These are phyloP conservation scores for Choristoneura rosaceana DNA, from an alignment of 2,888 invertebrate species.

Conservation along the genomic window DNA sequence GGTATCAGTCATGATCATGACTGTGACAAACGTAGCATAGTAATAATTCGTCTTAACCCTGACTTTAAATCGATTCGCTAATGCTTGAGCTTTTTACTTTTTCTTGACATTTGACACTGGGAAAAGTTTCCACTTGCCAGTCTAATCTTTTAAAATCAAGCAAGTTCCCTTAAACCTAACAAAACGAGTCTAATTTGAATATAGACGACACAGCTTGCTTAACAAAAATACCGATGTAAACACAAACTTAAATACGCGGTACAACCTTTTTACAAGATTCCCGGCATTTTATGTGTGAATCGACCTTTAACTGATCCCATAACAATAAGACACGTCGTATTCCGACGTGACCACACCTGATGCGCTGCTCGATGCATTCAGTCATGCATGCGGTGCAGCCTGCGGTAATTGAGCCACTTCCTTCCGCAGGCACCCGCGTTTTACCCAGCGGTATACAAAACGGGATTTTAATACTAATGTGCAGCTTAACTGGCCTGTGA, in stretches of 20 bases:
- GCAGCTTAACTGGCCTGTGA: conserved; percentile 13
- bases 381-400: conserved; percentile 58
- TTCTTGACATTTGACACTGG: conserved; percentile 26
- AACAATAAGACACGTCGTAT: conserved; percentile 36
- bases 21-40: conserved; percentile 38
- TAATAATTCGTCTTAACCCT: conserved; percentile 28
- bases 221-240: neutral
- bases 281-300: conserved; percentile 10
- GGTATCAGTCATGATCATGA: conserved; percentile 21
- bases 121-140: neutral
- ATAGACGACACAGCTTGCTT: neutral
- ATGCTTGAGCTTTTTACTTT: conserved; percentile 11
- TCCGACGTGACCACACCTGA: conserved; percentile 63
- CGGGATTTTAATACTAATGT: conserved; percentile 50
- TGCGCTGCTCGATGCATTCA: conserved; percentile 36
- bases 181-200: conserved; percentile 1
- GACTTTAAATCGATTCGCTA: conserved; percentile 12
- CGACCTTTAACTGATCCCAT: conserved; percentile 29
- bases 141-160: neutral
- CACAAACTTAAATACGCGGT: neutral
- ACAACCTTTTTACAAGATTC: neutral
- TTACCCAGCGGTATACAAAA: conserved; percentile 53
- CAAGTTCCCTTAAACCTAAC: neutral
- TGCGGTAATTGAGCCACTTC: conserved; percentile 78
- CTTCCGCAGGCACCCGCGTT: conserved; percentile 68